Conservation (phyloP, 2,888 invertebrate genomes). For the Volucella bombylans region DNA sequence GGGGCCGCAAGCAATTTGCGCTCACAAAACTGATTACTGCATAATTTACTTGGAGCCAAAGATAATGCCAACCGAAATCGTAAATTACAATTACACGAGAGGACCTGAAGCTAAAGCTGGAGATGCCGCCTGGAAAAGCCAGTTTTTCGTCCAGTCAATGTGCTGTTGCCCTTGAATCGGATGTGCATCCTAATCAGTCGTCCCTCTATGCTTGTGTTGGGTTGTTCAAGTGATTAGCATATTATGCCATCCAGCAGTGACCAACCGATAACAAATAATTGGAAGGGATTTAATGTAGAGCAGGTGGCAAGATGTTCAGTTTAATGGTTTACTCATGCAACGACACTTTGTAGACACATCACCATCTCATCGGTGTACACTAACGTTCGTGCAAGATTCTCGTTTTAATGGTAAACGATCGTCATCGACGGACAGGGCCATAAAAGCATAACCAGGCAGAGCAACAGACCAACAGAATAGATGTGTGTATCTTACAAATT, state of each 20-base stretch:
- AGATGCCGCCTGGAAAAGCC: conserved; percentile 21
- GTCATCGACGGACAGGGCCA: conserved; percentile 52
- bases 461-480: neutral
- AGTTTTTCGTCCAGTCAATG: conserved; percentile 2
- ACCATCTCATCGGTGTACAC: neutral
- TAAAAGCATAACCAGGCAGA: conserved; percentile 66
- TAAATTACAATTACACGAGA: conserved; percentile 67
- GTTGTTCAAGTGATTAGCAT: conserved; percentile 66
- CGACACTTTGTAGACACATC: conserved; percentile 68
- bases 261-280: conserved; percentile 35
- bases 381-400: conserved; percentile 54
- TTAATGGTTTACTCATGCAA: conserved; percentile 55
- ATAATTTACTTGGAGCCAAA: conserved; percentile 67
- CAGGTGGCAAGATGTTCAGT: conserved; percentile 47
- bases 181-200: neutral
- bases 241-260: conserved; percentile 44
- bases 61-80: conserved; percentile 64
- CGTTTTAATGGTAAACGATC: conserved; percentile 58
- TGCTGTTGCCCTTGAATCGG: conserved; percentile 63
- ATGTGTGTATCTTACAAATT: conserved; percentile 64
- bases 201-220: conserved; percentile 31
- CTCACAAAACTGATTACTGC: conserved; percentile 69
- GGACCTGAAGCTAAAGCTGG: neutral
- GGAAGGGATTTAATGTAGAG: conserved; percentile 32
- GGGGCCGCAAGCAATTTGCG: conserved; percentile 65